Conservation (phyloP, 2,888 invertebrate genomes). For the Sesamia inferens region DNA sequence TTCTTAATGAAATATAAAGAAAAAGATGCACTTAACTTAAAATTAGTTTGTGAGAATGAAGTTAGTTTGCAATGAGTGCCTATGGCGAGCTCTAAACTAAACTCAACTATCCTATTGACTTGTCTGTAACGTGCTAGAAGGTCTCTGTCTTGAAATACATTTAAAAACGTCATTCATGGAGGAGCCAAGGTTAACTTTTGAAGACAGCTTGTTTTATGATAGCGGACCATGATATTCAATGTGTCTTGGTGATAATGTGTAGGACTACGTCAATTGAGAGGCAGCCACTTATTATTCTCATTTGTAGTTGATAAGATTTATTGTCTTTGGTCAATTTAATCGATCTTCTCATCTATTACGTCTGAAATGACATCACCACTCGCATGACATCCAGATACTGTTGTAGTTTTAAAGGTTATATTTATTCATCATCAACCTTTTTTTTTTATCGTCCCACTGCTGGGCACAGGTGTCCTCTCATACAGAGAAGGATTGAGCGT, state of each 20-base stretch:
- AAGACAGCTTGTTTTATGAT: neutral
- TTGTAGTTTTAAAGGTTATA: too few relatives aligned
- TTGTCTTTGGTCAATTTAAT: neutral
- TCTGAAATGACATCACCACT: neutral
- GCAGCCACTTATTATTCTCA: constrained; percentile 13
- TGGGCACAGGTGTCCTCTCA: too few relatives aligned
- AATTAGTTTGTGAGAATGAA: too few relatives aligned
- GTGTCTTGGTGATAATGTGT: neutral
- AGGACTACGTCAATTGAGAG: constrained; percentile 9
- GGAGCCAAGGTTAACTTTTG: neutral
- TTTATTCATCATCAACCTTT: too few relatives aligned
- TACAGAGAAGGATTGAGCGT: too few relatives aligned
- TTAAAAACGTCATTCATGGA: neutral
- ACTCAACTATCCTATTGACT: neutral
- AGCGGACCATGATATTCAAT: too few relatives aligned
- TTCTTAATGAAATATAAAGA: too few relatives aligned
- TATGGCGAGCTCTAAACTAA: neutral
- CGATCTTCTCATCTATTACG: neutral
- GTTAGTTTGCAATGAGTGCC: too few relatives aligned
- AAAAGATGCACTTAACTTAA: too few relatives aligned
- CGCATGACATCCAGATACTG: too few relatives aligned
- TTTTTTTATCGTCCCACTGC: too few relatives aligned
- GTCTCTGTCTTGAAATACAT: neutral
- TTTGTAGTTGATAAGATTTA: constrained; percentile 23
- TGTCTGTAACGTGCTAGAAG: neutral